These are phyloP conservation scores for Setophaga coronata DNA, from an alignment of 2,113 vertebrate genomes.

Conservation along the genomic window DNA sequence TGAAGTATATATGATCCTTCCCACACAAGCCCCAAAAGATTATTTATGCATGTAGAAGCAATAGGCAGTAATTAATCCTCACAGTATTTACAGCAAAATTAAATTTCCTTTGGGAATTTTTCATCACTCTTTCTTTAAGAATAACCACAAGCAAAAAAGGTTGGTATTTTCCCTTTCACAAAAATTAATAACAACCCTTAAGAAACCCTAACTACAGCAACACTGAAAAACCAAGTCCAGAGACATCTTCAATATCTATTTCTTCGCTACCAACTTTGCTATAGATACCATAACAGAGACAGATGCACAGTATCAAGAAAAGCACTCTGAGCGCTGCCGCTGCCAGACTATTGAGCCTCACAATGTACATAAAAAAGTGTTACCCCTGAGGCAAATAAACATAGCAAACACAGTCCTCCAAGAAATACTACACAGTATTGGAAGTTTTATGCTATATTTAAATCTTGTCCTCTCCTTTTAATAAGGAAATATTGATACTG, in stretches of 20 bases:
- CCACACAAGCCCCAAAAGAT: not conserved
- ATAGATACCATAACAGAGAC: constrained; percentile 63
- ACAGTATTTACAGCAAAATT: not conserved
- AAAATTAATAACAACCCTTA: not conserved
- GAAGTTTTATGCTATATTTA: constrained; percentile 56
- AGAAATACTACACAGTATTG: constrained; percentile 39
- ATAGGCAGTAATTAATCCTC: not conserved
- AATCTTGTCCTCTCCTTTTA: constrained; percentile 26
- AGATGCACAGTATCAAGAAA: constrained; percentile 67
- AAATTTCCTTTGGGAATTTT: not conserved
- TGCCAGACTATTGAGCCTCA: constrained; percentile 68
- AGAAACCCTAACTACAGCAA: not conserved
- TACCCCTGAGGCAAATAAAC: constrained; percentile 67
- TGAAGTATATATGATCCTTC: not conserved
- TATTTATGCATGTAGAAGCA: not conserved
- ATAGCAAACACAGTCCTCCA: constrained; percentile 56
- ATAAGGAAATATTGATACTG: constrained; percentile 35
- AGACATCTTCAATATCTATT: constrained; percentile 35
- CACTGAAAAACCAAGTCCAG: not conserved
- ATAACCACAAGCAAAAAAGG: not conserved
- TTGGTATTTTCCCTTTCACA: not conserved
- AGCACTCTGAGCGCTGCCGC: constrained; percentile 41
- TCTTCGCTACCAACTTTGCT: constrained; percentile 40
- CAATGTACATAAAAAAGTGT: constrained; percentile 65
- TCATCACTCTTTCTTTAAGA: not conserved